Conservation (phyloP, 2,797 vertebrate species). For the Bradypodion pumilum region DNA sequence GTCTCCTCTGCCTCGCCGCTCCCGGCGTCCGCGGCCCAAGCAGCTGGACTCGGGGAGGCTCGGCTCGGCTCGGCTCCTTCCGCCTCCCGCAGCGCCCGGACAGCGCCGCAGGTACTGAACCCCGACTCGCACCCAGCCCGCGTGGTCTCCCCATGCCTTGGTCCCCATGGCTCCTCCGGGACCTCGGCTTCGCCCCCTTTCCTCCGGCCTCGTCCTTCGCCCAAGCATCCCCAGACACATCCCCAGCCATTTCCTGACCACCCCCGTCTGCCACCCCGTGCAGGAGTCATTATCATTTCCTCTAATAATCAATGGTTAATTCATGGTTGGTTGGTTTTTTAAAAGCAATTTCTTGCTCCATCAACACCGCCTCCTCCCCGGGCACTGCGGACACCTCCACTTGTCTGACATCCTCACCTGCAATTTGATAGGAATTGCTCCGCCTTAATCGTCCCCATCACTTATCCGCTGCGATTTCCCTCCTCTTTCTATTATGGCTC, state of each 20-base stretch:
- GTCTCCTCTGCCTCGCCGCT: slow-evolving; percentile 19
- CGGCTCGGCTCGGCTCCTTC: not conserved
- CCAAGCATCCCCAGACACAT: too few species aligned
- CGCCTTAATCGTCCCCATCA: not conserved
- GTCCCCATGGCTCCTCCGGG: not conserved
- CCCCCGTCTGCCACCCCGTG: not conserved
- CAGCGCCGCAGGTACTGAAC: slow-evolving; percentile 27
- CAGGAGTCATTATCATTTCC: not conserved
- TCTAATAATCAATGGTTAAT: not conserved
- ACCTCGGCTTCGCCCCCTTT: not conserved
- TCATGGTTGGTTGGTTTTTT: not conserved
- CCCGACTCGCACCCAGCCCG: not conserved
- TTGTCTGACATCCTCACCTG: not conserved
- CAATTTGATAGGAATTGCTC: not conserved
- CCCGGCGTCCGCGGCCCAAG: slow-evolving; percentile 30
- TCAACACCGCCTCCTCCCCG: not conserved
- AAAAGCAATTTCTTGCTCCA: too few species aligned
- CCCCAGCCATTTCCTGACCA: not conserved
- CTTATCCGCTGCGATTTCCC: not conserved
- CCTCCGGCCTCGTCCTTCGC: slow-evolving; percentile 11
- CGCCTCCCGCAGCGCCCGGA: slow-evolving; percentile 9
- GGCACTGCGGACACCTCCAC: not conserved
- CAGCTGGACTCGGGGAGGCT: slow-evolving; percentile 8
- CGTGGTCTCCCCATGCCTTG: not conserved
- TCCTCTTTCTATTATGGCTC: not conserved